Evolutionary conservation across 2,888 invertebrate genomes (phyloP), one percentile per base, ranked within the genome.

Genomic region (Zygothrica quintamaculata): DNA sequence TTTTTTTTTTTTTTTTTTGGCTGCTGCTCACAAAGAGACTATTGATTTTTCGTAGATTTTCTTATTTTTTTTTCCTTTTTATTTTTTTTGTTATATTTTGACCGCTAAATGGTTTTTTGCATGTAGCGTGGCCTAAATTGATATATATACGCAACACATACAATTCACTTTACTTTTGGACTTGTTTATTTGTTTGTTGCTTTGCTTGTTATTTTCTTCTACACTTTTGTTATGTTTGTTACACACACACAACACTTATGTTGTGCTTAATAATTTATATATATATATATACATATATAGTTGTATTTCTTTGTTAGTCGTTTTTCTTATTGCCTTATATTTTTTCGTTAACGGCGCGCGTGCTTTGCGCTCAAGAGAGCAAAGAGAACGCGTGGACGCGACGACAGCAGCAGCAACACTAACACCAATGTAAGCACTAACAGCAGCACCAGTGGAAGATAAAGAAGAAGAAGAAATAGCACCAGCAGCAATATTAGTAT

Each of bases 1-100:
- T n/a, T 16, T 33, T 37, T 40, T 6, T 8, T 43, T 46, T 42
- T 47, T 36, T 33, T 47, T 57, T 44, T 67, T 34, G 58, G 44
- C 53, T 59, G 42, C 65, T 56, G 42, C 52, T 29, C 53, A 51
- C 57, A 64, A 59, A 59, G 62, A 40, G 64, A 59, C 68, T 84
- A 87, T 84, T 87, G 87, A 87, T 84, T 84, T 84, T 84, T 50
- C 79, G 62, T 74, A 53, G 61, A 50, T 70, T 74, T 60, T 29
- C 15, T 37, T 42, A 12, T 44, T 61, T 58, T 58, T 47, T 46
- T 25, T 42, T 53, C n/a, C n/a, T n/a, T n/a, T n/a, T n/a, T n/a
- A n/a, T n/a, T n/a, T n/a, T n/a, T n/a, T n/a, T n/a, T n/a, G n/a
- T 55, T 26, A 26, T 26, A 26, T 29, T 61, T 57, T 77, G 60